phyloP scores from a whole-genome alignment of 2,888 invertebrate species.

The Tipula vernalis region DNA sequence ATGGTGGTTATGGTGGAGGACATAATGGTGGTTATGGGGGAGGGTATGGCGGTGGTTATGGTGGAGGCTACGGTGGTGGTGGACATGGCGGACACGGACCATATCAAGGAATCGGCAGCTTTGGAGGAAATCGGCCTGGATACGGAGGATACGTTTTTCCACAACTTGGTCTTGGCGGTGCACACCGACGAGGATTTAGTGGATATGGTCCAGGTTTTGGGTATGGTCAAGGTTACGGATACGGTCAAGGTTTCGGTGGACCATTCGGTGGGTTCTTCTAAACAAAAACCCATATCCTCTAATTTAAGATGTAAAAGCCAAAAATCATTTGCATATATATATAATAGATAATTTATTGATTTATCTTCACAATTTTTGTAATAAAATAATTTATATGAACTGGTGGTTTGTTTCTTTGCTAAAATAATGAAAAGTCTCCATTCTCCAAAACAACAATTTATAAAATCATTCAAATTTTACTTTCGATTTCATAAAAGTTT shows the following conservation, averaged over 20 bases:
- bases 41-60: not conserved
- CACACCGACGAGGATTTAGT: constrained; percentile 5
- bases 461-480: not conserved
- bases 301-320: not conserved
- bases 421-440: not conserved
- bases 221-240: not conserved
- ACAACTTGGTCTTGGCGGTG: too few species aligned
- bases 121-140: not conserved
- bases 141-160: too few species aligned
- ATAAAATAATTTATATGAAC: not conserved
- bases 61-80: constrained; percentile 5
- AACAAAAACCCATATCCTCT: not conserved
- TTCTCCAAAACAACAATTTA: not conserved
- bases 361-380: not conserved
- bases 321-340: not conserved
- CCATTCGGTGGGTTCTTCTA: not conserved
- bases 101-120: not conserved
- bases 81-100: not conserved
- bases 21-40: not conserved
- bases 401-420: not conserved
- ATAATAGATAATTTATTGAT: not conserved
- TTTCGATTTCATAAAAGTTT: not conserved
- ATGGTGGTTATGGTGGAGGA: constrained; percentile 7
- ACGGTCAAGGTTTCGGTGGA: not conserved
- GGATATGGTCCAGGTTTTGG: constrained; percentile 9